A percentile compares a stretch with the other conserved stretches of the same genome.
phyloP scores from a whole-genome alignment of 2,113 vertebrate species.

The Cettia cetti region DNA sequence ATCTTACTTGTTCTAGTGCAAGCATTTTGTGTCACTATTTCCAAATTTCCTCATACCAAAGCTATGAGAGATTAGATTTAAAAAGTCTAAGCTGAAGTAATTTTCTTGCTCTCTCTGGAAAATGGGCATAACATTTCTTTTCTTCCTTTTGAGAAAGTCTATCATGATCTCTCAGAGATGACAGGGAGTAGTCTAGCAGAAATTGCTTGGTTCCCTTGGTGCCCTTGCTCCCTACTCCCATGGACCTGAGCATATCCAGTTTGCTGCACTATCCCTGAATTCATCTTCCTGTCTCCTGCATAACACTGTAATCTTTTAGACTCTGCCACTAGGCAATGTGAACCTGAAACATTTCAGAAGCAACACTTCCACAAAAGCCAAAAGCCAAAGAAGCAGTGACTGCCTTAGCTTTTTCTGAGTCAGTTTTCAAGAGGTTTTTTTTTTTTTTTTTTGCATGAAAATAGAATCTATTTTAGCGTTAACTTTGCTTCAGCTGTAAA shows the following conservation, averaged over 20 bases:
- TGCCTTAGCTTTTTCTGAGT: not conserved
- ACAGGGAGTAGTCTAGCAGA: not conserved
- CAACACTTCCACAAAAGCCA: not conserved
- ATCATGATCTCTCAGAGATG: not conserved
- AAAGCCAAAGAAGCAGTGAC: not conserved
- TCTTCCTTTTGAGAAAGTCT: not conserved
- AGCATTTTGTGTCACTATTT: not conserved
- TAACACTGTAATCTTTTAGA: not conserved
- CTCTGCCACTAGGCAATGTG: not conserved
- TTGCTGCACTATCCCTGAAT: not conserved
- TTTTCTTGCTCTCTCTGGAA: not conserved
- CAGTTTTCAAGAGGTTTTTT: accelerated
- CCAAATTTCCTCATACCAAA: not conserved
- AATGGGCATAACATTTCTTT: not conserved
- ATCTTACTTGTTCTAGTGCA: not conserved
- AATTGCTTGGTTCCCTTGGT: not conserved
- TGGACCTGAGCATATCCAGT: accelerated
- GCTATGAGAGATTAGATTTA: not conserved
- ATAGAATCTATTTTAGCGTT: not conserved
- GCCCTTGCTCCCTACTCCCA: not conserved
- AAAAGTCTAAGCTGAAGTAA: not conserved
- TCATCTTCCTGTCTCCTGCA: not conserved
- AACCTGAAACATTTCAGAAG: not conserved
- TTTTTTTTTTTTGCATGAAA: not conserved
- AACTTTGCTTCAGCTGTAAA: not conserved